Percentiles rank a stretch among this genome's conserved stretches.
These are phyloP conservation scores for Taurulus bubalis DNA, from an alignment of 2,113 vertebrate species.

Conservation along the genomic window DNA sequence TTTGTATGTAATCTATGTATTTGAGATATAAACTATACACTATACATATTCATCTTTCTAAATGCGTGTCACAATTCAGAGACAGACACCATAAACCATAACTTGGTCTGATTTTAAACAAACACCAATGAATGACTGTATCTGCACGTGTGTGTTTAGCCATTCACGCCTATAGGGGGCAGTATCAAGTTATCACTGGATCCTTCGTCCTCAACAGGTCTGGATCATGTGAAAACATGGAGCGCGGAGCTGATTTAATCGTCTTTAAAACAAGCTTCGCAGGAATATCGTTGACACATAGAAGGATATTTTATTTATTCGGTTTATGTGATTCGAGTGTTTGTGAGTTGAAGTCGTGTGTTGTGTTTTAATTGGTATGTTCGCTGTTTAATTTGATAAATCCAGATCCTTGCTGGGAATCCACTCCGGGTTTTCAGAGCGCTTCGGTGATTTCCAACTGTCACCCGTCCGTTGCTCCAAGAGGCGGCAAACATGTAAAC, in stretches of 20 bases:
- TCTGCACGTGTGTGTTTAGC: not conserved
- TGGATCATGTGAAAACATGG: slow-evolving; percentile 29
- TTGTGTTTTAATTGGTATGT: not conserved
- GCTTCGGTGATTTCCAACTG: slow-evolving; percentile 18
- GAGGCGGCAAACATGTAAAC: slow-evolving; percentile 79
- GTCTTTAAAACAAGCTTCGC: not conserved
- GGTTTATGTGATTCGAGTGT: rapidly evolving
- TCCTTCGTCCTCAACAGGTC: not conserved
- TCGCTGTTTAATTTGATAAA: not conserved
- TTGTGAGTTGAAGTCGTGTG: not conserved
- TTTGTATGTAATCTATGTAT: not conserved
- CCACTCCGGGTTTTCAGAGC: slow-evolving; percentile 55
- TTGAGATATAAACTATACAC: not conserved
- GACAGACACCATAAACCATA: not conserved
- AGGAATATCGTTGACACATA: not conserved
- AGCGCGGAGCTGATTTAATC: rapidly evolving
- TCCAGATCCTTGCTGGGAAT: not conserved
- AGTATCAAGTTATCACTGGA: not conserved
- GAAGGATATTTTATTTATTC: rapidly evolving
- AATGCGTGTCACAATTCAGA: too few relatives aligned
- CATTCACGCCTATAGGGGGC: slow-evolving; percentile 50
- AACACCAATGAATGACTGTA: not conserved
- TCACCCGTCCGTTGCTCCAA: slow-evolving; percentile 33
- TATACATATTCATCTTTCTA: not conserved
- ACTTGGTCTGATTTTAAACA: not conserved